Evolutionary conservation across 2,113 vertebrate species (phyloP).

Genomic region (Coreoperca whiteheadi): DNA sequence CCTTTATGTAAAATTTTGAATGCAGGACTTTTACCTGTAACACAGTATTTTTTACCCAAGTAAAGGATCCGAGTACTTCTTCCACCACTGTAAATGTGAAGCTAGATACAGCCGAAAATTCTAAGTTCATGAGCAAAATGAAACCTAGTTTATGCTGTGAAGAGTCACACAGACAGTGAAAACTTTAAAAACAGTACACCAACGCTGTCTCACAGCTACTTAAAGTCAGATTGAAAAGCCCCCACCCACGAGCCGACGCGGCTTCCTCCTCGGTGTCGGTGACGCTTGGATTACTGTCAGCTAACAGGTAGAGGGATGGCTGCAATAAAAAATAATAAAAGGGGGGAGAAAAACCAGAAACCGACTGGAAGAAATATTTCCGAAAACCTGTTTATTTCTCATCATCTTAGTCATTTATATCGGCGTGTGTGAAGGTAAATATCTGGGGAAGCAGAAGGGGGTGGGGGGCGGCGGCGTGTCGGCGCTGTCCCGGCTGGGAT

Average conservation of each 20-base stretch:
- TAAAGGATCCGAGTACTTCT: too few relatives aligned
- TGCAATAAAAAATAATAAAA: background rate
- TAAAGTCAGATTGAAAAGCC: background rate
- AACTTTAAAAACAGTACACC: background rate
- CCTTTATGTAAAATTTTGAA: too few relatives aligned
- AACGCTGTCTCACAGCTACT: background rate
- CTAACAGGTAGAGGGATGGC: background rate
- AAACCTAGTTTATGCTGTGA: background rate
- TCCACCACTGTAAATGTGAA: background rate
- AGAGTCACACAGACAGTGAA: background rate
- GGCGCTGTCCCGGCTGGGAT: background rate
- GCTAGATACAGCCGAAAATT: too few relatives aligned
- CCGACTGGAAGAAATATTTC: background rate
- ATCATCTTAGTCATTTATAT: background rate
- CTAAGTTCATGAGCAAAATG: background rate
- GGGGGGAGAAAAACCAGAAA: too few relatives aligned
- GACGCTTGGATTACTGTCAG: background rate
- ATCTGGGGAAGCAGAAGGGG: background rate
- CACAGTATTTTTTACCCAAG: too few relatives aligned
- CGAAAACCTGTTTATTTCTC: background rate
- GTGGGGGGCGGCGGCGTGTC: background rate
- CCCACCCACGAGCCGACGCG: background rate
- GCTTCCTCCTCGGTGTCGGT: background rate
- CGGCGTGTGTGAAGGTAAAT: background rate
- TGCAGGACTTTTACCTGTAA: too few relatives aligned